Base-by-base conservation (phyloP, 2,797 vertebrate genomes). In the Tokudaia muenninki region DNA sequence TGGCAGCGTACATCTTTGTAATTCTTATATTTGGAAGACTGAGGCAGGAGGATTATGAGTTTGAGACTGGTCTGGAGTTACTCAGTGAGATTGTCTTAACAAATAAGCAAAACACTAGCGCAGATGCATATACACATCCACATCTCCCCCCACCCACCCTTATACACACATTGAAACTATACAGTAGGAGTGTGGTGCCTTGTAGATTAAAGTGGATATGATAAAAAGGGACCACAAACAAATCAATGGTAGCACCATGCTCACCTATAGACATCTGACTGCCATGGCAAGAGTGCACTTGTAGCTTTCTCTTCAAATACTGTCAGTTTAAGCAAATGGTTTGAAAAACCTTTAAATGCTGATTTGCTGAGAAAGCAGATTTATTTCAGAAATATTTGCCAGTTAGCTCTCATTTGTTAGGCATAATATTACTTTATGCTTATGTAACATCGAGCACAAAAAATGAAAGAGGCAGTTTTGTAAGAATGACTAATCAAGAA, bases 351-450 rank as follows among this genome's bases (percentile, higher is more conserved):
- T 74, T 41, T 74, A 74, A 74, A 41, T 21, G 0, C 22, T 2
- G 0, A 4, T 52, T 78, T 90, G 8, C 41, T 29, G 13, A 6
- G 10, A 88, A 92, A 57, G 80, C 24, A 90, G 6, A 31, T 31
- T 70, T 29, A 75, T 80, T 87, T 87, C 79, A 79, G 41, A 88
- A 87, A 61, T 50, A 81, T n/a, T 61, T 94, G 11, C 52, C 52
- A 59, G 34, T 44, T 47, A 92, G 29, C 81, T 84, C 26, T 81
- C 12, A 61, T 21, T 22, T 90, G 4, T 0, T 70, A 77, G 63
- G 11, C 34, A 65, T 59, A 13, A 19, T 22, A 57, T 19, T 61
- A 57, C 4, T 3, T 65, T 90, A 59, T 86, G 16, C 10, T 90
- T 63, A 72, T 19, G 14, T 17, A 82, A 83, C 13, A 17, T 2